phyloP scores from a whole-genome alignment of 2,888 invertebrate species.

The Sphaerophoria rueppellii region DNA sequence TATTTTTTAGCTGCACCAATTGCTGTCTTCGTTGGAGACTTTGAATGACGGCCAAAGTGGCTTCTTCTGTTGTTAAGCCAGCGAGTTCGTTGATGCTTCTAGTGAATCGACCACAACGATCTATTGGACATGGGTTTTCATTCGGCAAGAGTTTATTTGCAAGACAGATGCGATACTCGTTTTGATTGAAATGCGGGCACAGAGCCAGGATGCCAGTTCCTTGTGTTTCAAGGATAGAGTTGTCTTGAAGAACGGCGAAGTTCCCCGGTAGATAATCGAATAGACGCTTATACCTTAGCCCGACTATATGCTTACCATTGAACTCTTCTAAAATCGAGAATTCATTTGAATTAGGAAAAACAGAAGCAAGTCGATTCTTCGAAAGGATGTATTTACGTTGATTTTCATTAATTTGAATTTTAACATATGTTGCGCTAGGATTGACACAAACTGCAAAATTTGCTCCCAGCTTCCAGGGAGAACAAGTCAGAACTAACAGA shows the following conservation, averaged over 20 bases:
- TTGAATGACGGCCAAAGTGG: constrained; percentile 95
- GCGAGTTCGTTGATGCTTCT: constrained; percentile 91
- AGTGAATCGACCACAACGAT: constrained; percentile 92
- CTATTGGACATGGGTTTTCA: constrained; percentile 94
- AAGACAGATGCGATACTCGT: constrained; percentile 92
- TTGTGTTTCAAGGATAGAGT: constrained; percentile 94
- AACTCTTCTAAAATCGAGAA: constrained; percentile 90
- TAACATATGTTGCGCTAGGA: constrained; percentile 91
- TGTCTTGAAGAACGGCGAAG: constrained; percentile 91
- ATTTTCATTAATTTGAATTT: constrained; percentile 82
- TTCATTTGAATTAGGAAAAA: constrained; percentile 90
- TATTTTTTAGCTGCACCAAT: constrained; percentile 88
- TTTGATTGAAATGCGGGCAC: constrained; percentile 98
- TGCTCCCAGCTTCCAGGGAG: constrained; percentile 98
- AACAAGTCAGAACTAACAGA: constrained; percentile 91
- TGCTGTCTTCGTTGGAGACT: constrained; percentile 88
- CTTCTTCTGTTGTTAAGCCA: constrained; percentile 96
- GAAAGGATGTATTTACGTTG: constrained; percentile 89
- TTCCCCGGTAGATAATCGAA: constrained; percentile 84
- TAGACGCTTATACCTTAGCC: constrained; percentile 90
- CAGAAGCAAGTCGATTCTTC: constrained; percentile 88
- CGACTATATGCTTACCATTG: constrained; percentile 89
- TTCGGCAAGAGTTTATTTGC: constrained; percentile 91
- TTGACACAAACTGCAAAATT: constrained; percentile 96
- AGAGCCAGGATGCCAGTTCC: constrained; percentile 98